Percentiles rank a stretch among this genome's conserved stretches.
Conservation (phyloP, 2,797 vertebrate species). For the Helostoma temminkii region DNA sequence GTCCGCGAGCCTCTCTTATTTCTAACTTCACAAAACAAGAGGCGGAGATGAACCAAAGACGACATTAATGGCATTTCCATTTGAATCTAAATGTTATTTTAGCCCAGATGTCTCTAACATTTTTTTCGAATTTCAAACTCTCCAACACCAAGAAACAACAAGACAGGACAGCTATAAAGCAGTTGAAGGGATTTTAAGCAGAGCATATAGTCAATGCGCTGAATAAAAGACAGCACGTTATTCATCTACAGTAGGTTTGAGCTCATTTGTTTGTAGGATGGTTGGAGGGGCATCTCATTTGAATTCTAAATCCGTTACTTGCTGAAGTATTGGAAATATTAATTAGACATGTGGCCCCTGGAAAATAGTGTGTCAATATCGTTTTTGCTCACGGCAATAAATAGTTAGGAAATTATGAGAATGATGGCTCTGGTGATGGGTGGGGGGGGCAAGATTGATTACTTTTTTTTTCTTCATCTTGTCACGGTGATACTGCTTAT, state of each 20-base stretch:
- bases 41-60: slow-evolving; percentile 68
- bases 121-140: slow-evolving; percentile 70
- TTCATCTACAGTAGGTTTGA: slow-evolving; percentile 53
- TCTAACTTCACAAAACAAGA: slow-evolving; percentile 78
- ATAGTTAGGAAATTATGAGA: not conserved
- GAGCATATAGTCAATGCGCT: slow-evolving; percentile 36
- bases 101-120: slow-evolving; percentile 73
- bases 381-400: slow-evolving; percentile 43
- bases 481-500: not conserved
- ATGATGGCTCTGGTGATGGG: too few species aligned
- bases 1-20: slow-evolving; percentile 71
- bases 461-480: not conserved
- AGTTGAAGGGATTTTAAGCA: slow-evolving; percentile 50
- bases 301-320: slow-evolving; percentile 68
- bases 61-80: slow-evolving; percentile 81
- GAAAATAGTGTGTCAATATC: slow-evolving; percentile 48
- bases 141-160: slow-evolving; percentile 36
- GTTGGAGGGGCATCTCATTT: slow-evolving; percentile 65
- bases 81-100: slow-evolving; percentile 81
- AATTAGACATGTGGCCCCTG: slow-evolving; percentile 75
- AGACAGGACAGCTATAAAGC: slow-evolving; percentile 37
- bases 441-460: not conserved
- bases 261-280: slow-evolving; percentile 41
- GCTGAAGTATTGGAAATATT: slow-evolving; percentile 71
- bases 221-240: slow-evolving; percentile 52